These are phyloP conservation scores for Daubentonia madagascariensis DNA, from an alignment of 2,113 vertebrate genomes.

Conservation along the genomic window DNA sequence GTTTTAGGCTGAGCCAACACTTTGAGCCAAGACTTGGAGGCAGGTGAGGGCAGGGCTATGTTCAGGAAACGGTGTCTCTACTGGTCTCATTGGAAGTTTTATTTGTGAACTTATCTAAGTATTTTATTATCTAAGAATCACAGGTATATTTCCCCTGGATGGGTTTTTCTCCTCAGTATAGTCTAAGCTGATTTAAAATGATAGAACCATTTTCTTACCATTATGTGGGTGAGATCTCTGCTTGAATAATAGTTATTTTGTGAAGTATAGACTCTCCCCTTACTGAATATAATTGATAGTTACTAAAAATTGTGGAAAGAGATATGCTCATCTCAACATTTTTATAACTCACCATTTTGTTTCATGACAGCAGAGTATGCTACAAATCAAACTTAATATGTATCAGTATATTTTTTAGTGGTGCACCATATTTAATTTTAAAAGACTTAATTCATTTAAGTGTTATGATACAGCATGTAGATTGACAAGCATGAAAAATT, in stretches of 20 bases:
- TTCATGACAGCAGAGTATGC: constrained; percentile 50
- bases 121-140: background rate
- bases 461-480: background rate
- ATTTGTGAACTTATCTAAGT: background rate
- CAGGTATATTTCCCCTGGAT: background rate
- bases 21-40: background rate
- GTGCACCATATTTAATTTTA: constrained; percentile 20
- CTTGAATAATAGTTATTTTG: constrained; percentile 49
- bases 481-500: background rate
- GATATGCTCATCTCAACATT: constrained; percentile 32
- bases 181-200: background rate
- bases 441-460: constrained; percentile 42
- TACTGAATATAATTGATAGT: constrained; percentile 31
- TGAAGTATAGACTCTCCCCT: constrained; percentile 21
- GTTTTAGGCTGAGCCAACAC: background rate
- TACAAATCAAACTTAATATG: constrained; percentile 49
- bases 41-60: background rate
- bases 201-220: background rate
- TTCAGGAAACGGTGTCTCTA: background rate
- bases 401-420: constrained; percentile 51
- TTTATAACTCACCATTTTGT: constrained; percentile 61
- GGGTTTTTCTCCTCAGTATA: background rate
- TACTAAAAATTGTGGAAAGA: constrained; percentile 36
- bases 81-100: background rate
- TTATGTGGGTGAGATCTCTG: background rate